Conservation (phyloP, 2,797 vertebrate genomes). For the Danio choprae region DNA sequence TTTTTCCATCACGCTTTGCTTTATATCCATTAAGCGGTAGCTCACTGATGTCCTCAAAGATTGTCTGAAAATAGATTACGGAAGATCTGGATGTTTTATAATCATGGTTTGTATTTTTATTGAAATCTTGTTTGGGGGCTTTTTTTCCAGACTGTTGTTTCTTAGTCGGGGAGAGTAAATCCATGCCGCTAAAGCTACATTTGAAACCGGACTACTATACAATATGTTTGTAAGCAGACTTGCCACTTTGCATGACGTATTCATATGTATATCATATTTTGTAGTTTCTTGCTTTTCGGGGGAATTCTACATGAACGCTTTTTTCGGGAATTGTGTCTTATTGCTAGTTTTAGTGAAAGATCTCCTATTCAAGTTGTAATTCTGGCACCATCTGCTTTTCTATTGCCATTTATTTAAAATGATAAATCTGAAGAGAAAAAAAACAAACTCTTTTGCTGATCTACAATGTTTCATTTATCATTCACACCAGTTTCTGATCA, state of each 20-base stretch:
- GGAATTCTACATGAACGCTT: conserved; percentile 61
- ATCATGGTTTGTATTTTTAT: conserved; percentile 70
- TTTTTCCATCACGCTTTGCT: conserved; percentile 72
- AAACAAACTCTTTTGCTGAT: conserved; percentile 60
- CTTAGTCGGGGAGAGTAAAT: conserved; percentile 64
- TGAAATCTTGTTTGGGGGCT: conserved; percentile 56
- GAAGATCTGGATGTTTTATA: conserved; percentile 71
- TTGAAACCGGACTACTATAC: conserved; percentile 75
- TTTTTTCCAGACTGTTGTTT: conserved; percentile 61
- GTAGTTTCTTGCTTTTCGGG: conserved; percentile 70
- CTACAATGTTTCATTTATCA: conserved; percentile 58
- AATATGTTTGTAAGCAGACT: conserved; percentile 77
- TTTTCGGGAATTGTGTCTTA: conserved; percentile 58
- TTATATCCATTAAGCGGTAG: conserved; percentile 53
- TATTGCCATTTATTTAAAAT: conserved; percentile 66
- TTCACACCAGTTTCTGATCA: conserved; percentile 78
- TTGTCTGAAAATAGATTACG: conserved; percentile 66
- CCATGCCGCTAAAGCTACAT: conserved; percentile 68
- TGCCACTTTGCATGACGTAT: conserved; percentile 84
- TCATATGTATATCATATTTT: conserved; percentile 81
- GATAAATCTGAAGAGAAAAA: not conserved
- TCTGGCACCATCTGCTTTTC: conserved; percentile 66
- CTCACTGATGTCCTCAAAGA: conserved; percentile 46
- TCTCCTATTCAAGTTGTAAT: conserved; percentile 71
- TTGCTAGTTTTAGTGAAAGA: conserved; percentile 49